phyloP scores from a whole-genome alignment of 2,888 invertebrate species.

The Nemotelus pantherinus region DNA sequence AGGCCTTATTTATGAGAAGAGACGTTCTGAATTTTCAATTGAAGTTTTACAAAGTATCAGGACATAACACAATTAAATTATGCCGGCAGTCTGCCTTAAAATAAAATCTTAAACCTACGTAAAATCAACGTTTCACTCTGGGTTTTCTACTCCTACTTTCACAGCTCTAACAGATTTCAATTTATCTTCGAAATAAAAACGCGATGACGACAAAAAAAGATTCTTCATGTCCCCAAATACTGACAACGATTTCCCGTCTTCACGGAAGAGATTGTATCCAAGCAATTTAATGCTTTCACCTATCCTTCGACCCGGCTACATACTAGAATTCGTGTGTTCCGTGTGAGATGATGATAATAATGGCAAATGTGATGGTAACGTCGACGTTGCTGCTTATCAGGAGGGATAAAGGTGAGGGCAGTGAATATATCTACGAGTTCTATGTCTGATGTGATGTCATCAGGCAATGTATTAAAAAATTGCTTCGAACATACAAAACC shows the following conservation, averaged over 20 bases:
- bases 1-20: too few species aligned
- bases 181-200: too few species aligned
- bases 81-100: too few species aligned
- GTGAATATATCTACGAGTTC: not conserved
- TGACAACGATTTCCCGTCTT: constrained; percentile 49
- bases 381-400: not conserved
- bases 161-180: too few species aligned
- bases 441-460: not conserved
- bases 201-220: not conserved
- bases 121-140: too few species aligned
- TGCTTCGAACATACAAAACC: constrained; percentile 24
- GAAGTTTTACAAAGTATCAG: too few species aligned
- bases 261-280: constrained; percentile 46
- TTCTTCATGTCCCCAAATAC: constrained; percentile 10
- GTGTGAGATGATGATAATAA: not conserved
- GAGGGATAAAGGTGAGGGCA: not conserved
- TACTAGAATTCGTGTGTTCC: not conserved
- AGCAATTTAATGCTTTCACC: constrained; percentile 42
- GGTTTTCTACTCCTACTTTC: too few species aligned
- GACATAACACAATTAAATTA: too few species aligned
- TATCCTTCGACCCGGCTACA: not conserved
- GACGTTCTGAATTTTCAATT: too few species aligned
- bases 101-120: too few species aligned
- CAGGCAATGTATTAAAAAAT: constrained; percentile 36
- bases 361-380: constrained; percentile 20